phyloP scores from a whole-genome alignment of 2,113 vertebrate genomes.

The Lipotes vexillifer region DNA sequence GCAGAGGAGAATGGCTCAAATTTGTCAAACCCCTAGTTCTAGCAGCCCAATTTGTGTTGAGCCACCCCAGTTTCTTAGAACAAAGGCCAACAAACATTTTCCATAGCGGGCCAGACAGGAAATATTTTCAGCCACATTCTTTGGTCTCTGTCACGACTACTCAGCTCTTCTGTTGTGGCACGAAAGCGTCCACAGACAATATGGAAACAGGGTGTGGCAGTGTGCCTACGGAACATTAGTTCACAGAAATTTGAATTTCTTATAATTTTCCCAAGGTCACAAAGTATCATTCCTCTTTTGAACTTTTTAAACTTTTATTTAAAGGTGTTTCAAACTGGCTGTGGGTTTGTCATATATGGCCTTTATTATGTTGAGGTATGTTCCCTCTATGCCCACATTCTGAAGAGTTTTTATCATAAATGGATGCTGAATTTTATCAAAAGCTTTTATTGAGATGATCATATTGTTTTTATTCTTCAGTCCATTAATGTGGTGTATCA shows the following conservation, averaged over 20 bases:
- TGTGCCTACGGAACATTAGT: not conserved
- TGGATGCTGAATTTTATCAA: not conserved
- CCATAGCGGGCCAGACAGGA: not conserved
- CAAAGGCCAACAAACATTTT: not conserved
- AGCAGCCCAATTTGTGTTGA: not conserved
- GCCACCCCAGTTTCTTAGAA: not conserved
- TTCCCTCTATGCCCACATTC: no score
- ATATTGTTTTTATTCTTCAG: no score
- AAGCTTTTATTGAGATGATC: no score
- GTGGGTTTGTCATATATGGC: not conserved
- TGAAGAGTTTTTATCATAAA: not conserved
- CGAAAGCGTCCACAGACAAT: not conserved
- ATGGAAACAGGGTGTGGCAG: not conserved
- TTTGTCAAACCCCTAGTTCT: not conserved
- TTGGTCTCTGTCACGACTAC: rapidly evolving
- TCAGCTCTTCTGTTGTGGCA: rapidly evolving
- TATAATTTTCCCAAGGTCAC: not conserved
- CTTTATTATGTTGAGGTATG: not conserved
- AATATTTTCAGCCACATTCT: not conserved
- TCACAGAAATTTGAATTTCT: not conserved
- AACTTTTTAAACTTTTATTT: not conserved
- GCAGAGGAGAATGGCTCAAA: not conserved
- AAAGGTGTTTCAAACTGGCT: not conserved
- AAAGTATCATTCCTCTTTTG: not conserved
- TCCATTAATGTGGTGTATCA: no score